Evolutionary conservation across 2,797 vertebrate species (phyloP).

Genomic region (Sebastiscus tertius): DNA sequence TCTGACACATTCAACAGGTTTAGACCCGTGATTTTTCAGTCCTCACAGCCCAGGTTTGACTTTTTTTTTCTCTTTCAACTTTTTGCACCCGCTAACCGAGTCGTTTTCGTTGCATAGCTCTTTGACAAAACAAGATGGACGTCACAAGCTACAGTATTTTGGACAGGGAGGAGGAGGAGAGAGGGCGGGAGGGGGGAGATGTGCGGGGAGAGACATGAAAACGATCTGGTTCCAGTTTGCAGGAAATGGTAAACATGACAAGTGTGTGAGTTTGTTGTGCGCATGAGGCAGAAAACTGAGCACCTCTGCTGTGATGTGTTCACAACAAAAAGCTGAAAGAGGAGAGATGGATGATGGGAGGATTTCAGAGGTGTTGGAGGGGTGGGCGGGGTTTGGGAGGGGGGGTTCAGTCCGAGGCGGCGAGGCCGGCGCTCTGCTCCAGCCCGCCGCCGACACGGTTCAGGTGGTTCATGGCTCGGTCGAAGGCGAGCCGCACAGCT

Average conservation of each 20-base stretch:
- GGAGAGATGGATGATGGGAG: constrained; percentile 11
- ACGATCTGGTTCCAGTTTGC: constrained; percentile 54
- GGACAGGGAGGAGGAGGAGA: not conserved
- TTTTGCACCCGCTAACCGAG: constrained; percentile 53
- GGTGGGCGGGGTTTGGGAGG: constrained; percentile 13
- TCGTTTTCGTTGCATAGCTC: constrained; percentile 76
- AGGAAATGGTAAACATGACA: constrained; percentile 58
- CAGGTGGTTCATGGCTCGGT: constrained; percentile 91
- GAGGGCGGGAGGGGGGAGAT: not conserved
- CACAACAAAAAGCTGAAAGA: constrained; percentile 13
- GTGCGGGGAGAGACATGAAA: not conserved
- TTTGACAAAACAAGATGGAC: constrained; percentile 59
- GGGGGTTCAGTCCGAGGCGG: constrained; percentile 82
- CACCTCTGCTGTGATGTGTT: constrained; percentile 20
- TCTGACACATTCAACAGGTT: constrained; percentile 87
- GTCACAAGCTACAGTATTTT: constrained; percentile 69
- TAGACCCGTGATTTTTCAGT: constrained; percentile 56
- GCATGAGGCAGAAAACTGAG: constrained; percentile 30
- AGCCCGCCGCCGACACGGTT: constrained; percentile 83
- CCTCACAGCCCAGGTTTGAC: constrained; percentile 35
- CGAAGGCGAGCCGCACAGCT: constrained; percentile 91
- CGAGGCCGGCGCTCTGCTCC: constrained; percentile 74
- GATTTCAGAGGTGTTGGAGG: constrained; percentile 16
- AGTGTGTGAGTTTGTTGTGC: constrained; percentile 44
- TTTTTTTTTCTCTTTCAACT: not conserved